Evolutionary conservation across 1,140 invertebrate species (phyloP), one percentile per base, ranked within the genome.

Genomic region (Lamellibrachia luymesi): DNA sequence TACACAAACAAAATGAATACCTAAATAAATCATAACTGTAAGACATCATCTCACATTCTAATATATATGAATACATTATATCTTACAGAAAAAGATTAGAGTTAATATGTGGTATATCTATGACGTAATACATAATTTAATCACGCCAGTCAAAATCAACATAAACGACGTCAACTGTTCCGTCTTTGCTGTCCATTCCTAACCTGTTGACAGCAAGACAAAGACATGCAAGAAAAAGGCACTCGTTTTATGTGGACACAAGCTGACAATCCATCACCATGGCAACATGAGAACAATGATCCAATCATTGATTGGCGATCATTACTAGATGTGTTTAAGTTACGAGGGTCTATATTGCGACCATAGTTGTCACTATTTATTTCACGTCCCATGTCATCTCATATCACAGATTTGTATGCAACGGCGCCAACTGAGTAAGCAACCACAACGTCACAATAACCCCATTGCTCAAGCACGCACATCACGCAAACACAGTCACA

Each of bases 171-270:
- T 80, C 64, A 80, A 22, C 64, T 80, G 64, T 80, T 80, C 17
- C 25, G 4, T 80, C 13, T 4, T 80, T 38, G 49, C 1, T 51
- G 5, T 92, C 2, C 13, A 27, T 51, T 27, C 52, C 27, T 27
- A 2, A 10, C 27, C 22, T 50, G 92, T 50, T 52, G 38, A 93
- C 50, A 92, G 92, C 38, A 93, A 93, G 92, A 52, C 10, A 64
- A 38, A 93, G 38, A 93, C 50, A 92, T 22, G 92, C 38, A 93
- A 93, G 92, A 52, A 52, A 64, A 38, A 93, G 51, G 91, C 38
- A 93, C n/a, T 93, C 49, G 27, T 7, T 92, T 51, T 89, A 92
- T 25, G 2, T 2, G 51, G 89, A 38, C 22, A 90, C 25, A 49
- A 50, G n/a, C 27, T 50, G 10, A 93, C n/a, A 38, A 92, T 92